A percentile compares a stretch with the other conserved stretches of the same genome.
Evolutionary conservation across 1,140 invertebrate genomes (phyloP).

Genomic region (Dendroctonus ponderosae): DNA sequence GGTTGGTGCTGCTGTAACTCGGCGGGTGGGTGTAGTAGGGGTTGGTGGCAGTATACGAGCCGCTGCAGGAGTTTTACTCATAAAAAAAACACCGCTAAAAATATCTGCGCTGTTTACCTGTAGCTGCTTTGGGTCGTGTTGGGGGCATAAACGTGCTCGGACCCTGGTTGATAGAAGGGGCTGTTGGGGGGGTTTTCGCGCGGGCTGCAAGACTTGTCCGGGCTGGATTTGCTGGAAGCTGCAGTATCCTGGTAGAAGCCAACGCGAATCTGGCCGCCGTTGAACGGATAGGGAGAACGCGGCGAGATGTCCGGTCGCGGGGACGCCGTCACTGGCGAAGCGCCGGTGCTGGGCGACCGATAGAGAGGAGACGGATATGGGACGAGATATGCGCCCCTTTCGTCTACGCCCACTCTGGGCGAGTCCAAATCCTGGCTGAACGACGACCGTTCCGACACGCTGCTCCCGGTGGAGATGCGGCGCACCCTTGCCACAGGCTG

Average conservation of each 20-base stretch:
- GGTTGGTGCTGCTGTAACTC: slow-evolving; percentile 47
- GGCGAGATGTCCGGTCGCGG: slow-evolving; percentile 57
- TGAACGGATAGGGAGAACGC: slow-evolving; percentile 62
- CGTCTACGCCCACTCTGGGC: slow-evolving; percentile 62
- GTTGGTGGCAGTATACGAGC: slow-evolving; percentile 40
- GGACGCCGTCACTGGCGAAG: slow-evolving; percentile 56
- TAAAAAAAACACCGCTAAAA: background rate
- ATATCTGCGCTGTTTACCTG: slow-evolving; percentile 1
- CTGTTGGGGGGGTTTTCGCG: slow-evolving; percentile 60
- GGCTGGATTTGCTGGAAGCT: slow-evolving; percentile 64
- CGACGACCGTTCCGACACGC: slow-evolving; percentile 70
- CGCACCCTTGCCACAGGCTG: slow-evolving; percentile 60
- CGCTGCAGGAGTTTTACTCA: background rate
- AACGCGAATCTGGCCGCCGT: slow-evolving; percentile 71
- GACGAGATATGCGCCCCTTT: slow-evolving; percentile 59
- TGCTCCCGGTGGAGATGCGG: slow-evolving; percentile 69
- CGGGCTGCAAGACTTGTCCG: slow-evolving; percentile 69
- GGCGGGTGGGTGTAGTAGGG: slow-evolving; percentile 44
- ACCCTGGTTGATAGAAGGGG: slow-evolving; percentile 60
- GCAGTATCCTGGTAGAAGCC: slow-evolving; percentile 78
- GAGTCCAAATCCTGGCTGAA: slow-evolving; percentile 73
- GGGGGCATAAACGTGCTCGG: slow-evolving; percentile 60
- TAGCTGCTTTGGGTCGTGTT: slow-evolving; percentile 40
- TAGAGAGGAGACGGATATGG: slow-evolving; percentile 64
- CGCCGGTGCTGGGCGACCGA: slow-evolving; percentile 57